Evolutionary conservation across 2,113 vertebrate species (phyloP).

Genomic region (Hemicordylus capensis): DNA sequence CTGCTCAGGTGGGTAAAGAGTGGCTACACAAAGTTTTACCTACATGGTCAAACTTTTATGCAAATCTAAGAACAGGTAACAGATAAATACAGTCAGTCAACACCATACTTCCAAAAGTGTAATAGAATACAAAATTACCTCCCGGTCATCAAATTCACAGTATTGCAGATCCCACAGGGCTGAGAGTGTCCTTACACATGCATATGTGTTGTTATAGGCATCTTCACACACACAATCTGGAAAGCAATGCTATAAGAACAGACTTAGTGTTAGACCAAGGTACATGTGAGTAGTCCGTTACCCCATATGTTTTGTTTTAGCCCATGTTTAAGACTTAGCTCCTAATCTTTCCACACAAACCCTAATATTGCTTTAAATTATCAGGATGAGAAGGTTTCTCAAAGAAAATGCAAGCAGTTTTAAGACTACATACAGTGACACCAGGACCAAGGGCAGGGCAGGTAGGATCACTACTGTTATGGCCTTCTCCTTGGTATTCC

Average conservation of each 20-base stretch:
- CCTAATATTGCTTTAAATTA: not conserved
- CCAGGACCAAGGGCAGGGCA: slow-evolving; percentile 93
- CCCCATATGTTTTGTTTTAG: no score
- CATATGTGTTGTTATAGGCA: slow-evolving; percentile 95
- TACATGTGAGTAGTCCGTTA: no score
- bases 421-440: slow-evolving; percentile 83
- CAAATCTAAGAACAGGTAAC: slow-evolving; percentile 38
- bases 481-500: slow-evolving; percentile 95
- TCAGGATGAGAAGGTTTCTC: not conserved
- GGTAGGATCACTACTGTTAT: slow-evolving; percentile 84
- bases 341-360: not conserved
- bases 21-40: slow-evolving; percentile 18
- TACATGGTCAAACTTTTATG: not conserved
- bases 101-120: not conserved
- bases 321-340: not conserved
- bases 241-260: slow-evolving; percentile 87
- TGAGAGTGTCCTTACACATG: slow-evolving; percentile 90
- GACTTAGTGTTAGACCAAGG: slow-evolving; percentile 29
- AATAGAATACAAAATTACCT: slow-evolving; percentile 77
- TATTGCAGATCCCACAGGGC: slow-evolving; percentile 89
- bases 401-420: not conserved
- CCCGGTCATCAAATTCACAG: slow-evolving; percentile 95
- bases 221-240: slow-evolving; percentile 99
- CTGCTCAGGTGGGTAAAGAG: not conserved
- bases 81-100: no score